A percentile compares a stretch with the other conserved stretches of the same genome.
Evolutionary conservation across 2,888 invertebrate genomes (phyloP).

Genomic region (Hypolimnas misippus): DNA sequence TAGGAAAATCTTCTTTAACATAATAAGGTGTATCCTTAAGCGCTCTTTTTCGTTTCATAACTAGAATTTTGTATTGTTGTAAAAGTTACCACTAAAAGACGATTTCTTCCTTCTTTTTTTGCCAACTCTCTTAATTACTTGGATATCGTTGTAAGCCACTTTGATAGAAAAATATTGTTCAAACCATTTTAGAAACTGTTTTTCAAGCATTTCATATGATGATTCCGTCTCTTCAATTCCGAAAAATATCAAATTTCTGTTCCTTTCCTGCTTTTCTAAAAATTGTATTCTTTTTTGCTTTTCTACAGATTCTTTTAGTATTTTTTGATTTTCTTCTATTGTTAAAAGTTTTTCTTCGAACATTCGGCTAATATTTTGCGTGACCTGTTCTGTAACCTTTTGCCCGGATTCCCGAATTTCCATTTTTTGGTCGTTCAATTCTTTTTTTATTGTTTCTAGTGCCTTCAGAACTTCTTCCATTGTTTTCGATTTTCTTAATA

Average conservation of each 20-base stretch:
- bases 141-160: conserved; percentile 14
- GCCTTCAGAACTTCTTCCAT: conserved; percentile 8
- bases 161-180: conserved; percentile 4
- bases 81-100: conserved; percentile 17
- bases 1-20: conserved; percentile 18
- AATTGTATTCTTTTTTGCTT: too few species aligned
- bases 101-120: conserved; percentile 23
- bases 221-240: conserved; percentile 34
- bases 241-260: conserved; percentile 21
- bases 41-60: conserved; percentile 24
- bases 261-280: too few species aligned
- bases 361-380: conserved; percentile 22
- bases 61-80: conserved; percentile 15
- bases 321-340: too few species aligned
- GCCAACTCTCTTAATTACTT: conserved; percentile 25
- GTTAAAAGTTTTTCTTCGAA: conserved; percentile 20
- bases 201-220: conserved; percentile 24
- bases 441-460: conserved; percentile 1
- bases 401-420: neutral
- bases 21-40: conserved; percentile 21
- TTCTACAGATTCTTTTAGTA: too few species aligned
- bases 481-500: neutral
- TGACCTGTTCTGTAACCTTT: neutral
- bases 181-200: conserved; percentile 20
- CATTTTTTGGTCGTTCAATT: conserved; percentile 2